Percentiles rank a stretch among this genome's conserved stretches.
These are phyloP conservation scores for Odontocolon sp. DNA, from an alignment of 2,888 invertebrate species.

Conservation along the genomic window DNA sequence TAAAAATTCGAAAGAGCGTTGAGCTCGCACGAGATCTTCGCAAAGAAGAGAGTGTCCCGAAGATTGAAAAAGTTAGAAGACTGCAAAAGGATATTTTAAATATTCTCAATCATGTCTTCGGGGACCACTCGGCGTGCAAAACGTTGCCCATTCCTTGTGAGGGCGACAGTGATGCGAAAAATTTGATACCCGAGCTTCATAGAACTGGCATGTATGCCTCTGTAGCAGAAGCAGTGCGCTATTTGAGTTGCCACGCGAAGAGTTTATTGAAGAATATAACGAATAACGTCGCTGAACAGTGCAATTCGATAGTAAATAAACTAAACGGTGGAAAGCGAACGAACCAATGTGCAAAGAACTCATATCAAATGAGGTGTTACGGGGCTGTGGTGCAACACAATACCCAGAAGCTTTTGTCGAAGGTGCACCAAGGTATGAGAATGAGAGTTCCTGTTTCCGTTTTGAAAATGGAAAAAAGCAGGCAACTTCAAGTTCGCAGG, in stretches of 20 bases:
- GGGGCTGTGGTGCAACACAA: conserved; percentile 72
- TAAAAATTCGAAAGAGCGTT: conserved; percentile 25
- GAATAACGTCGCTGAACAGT: conserved; percentile 60
- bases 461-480: conserved; percentile 9
- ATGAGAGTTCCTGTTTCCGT: conserved; percentile 6
- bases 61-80: not conserved
- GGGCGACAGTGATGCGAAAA: not conserved
- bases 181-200: conserved; percentile 40
- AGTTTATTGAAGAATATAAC: conserved; percentile 59
- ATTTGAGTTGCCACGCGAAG: conserved; percentile 42
- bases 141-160: not conserved
- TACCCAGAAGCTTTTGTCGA: conserved; percentile 57
- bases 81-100: conserved; percentile 53
- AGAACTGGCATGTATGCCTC: conserved; percentile 38
- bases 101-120: conserved; percentile 56
- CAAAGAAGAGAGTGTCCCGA: not conserved
- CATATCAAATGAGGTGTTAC: conserved; percentile 70
- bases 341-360: conserved; percentile 65
- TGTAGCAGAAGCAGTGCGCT: conserved; percentile 25
- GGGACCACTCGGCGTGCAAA: conserved; percentile 53
- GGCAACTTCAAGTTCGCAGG: not conserved
- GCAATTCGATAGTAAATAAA: conserved; percentile 41
- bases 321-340: conserved; percentile 62
- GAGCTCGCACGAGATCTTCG: conserved; percentile 17
- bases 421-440: not conserved